Base-by-base conservation (phyloP, 2,888 invertebrate genomes). In the Melolontha melolontha region DNA sequence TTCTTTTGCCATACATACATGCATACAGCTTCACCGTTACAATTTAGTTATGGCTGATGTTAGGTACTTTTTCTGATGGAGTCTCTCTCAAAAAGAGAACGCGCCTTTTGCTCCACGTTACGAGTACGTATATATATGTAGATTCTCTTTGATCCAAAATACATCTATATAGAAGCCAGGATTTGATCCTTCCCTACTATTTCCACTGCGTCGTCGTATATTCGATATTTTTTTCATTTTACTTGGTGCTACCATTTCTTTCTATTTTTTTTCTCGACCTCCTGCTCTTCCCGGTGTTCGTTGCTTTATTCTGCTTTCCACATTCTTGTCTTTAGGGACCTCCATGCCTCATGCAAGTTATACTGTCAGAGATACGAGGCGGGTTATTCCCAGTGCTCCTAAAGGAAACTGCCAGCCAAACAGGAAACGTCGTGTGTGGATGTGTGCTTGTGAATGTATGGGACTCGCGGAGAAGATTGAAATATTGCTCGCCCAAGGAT, bases 401-500 rank as follows among this genome's bases (percentile, higher is more conserved):
- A 76, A 74, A 74, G 59, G 59, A 62, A 62, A 34, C 59, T 62
- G 78, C 81, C 80, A 82, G 81, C 81, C 80, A 80, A 81, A 81
- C 80, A 80, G 80, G 80, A 81, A 81, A 80, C 79, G 80, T 80
- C 80, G 81, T 78, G 80, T 79, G 75, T 51, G 34, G 44, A 67
- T 50, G 59, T 62, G 59, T 34, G 10, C 44, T 62, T 62, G 59
- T 34, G 59, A 62, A 62, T 62, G 51, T 76, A 75, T 76, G 77
- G 79, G 78, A 78, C 77, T 77, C 76, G 72, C 59, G 16, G 34
- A 78, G 78, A 75, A 80, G 80, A 82, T 81, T 82, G 82, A 81
- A 81, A 81, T 82, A 82, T 81, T 81, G 80, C 79, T 79, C 80
- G 80, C 81, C 78, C 79, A 79, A 81, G 81, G 80, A 81, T 81